Evolutionary conservation across 2,113 vertebrate species (phyloP).

Genomic region (Psettodes erumei): DNA sequence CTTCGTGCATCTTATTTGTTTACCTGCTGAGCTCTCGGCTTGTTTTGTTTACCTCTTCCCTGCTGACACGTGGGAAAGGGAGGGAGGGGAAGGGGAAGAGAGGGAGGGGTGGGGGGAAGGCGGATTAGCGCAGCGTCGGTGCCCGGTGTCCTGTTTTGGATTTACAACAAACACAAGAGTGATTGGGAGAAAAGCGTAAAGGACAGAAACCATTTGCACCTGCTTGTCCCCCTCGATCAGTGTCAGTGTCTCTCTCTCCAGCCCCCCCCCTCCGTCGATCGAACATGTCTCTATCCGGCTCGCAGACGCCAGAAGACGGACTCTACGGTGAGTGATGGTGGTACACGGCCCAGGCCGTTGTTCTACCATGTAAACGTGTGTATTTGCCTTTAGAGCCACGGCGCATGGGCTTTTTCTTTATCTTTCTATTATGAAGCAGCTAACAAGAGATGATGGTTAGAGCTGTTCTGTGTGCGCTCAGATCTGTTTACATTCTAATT

Average conservation of each 20-base stretch:
- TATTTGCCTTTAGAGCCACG: not conserved
- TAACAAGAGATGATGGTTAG: not conserved
- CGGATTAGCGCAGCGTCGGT: constrained; percentile 68
- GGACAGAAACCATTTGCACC: constrained; percentile 30
- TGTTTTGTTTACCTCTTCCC: constrained; percentile 73
- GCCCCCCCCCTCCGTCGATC: not conserved
- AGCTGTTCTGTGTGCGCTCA: not conserved
- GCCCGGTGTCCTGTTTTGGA: constrained; percentile 46
- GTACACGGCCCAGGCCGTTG: constrained; percentile 1
- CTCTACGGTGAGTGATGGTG: constrained; percentile 76
- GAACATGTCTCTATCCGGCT: constrained; percentile 74
- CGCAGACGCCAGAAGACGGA: constrained; percentile 77
- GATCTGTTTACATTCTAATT: not conserved
- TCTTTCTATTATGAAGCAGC: too few relatives aligned
- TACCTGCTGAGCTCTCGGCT: constrained; percentile 20
- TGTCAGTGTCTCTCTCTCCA: constrained; percentile 52
- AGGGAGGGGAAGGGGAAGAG: not conserved
- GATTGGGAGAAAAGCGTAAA: constrained; percentile 19
- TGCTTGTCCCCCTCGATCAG: constrained; percentile 52
- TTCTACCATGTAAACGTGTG: not conserved
- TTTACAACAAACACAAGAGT: constrained; percentile 52
- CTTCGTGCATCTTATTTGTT: not conserved
- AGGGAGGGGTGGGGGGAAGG: not conserved
- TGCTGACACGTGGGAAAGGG: constrained; percentile 60
- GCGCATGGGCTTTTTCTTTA: too few relatives aligned